Conservation (phyloP, 2,113 vertebrate genomes). For the Psittacus erithacus region DNA sequence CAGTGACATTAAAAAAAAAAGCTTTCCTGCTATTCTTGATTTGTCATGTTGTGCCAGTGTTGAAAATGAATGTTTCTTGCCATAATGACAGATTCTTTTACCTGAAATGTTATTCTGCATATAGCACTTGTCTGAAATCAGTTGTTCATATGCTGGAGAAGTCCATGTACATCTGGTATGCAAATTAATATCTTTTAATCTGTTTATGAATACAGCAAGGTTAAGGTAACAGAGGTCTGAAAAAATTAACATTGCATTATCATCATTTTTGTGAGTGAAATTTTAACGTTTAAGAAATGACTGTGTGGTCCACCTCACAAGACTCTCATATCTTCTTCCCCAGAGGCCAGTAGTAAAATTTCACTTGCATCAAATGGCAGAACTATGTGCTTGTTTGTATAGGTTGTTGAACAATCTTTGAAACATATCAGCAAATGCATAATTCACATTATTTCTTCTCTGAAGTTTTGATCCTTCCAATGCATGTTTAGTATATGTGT, state of each 20-base stretch:
- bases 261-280: not conserved
- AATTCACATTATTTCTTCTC: not conserved
- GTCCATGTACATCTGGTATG: constrained; percentile 42
- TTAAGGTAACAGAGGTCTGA: constrained; percentile 49
- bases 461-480: not conserved
- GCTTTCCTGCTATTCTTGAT: constrained; percentile 9
- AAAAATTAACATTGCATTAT: constrained; percentile 62
- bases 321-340: not conserved
- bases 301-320: not conserved
- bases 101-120: constrained; percentile 31
- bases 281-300: not conserved
- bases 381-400: not conserved
- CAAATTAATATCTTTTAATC: constrained; percentile 61
- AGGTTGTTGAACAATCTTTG: not conserved
- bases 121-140: constrained; percentile 18
- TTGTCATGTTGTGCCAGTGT: constrained; percentile 5
- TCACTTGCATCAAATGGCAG: not conserved
- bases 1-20: not conserved
- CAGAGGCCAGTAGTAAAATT: not conserved
- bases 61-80: constrained; percentile 38
- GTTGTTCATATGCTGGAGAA: constrained; percentile 37
- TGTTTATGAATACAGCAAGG: constrained; percentile 47
- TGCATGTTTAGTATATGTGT: not conserved
- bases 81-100: constrained; percentile 21
- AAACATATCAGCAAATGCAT: not conserved